Percentiles rank a stretch among this genome's conserved stretches.
These are phyloP conservation scores for Drosophila prosaltans DNA, from an alignment of 1,140 invertebrate genomes.

Conservation along the genomic window DNA sequence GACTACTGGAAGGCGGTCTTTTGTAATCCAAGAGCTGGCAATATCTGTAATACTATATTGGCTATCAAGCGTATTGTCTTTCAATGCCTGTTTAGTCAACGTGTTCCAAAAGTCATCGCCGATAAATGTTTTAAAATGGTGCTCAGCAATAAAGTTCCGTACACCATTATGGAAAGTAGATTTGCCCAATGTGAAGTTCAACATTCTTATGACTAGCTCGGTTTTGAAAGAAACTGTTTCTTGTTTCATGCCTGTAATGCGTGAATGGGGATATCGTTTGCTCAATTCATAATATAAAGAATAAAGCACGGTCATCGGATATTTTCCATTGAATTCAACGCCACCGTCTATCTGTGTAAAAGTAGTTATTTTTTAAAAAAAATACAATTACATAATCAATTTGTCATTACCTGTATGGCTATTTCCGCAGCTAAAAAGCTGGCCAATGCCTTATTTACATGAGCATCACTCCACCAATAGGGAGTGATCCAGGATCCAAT, in stretches of 20 bases:
- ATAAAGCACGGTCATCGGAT: conserved; percentile 89
- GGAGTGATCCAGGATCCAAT: conserved; percentile 89
- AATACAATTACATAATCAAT: background rate
- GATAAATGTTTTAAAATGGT: conserved; percentile 89
- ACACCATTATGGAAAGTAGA: conserved; percentile 90
- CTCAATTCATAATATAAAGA: conserved; percentile 90
- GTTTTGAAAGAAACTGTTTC: conserved; percentile 88
- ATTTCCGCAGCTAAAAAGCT: conserved; percentile 88
- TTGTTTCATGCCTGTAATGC: conserved; percentile 89
- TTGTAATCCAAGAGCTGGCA: conserved; percentile 91
- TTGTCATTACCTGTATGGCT: conserved; percentile 85
- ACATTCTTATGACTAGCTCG: conserved; percentile 96
- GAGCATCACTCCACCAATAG: conserved; percentile 88
- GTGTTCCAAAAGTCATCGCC: conserved; percentile 92
- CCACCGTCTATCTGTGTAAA: conserved; percentile 86
- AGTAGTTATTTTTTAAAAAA: background rate
- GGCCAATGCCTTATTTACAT: conserved; percentile 89
- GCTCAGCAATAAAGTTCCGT: conserved; percentile 87
- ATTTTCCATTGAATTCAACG: conserved; percentile 88
- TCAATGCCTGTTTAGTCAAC: conserved; percentile 87
- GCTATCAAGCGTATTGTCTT: conserved; percentile 85
- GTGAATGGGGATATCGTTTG: conserved; percentile 88
- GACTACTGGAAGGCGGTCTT: conserved; percentile 91
- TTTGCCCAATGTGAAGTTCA: conserved; percentile 93
- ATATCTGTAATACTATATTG: conserved; percentile 87